phyloP scores from a whole-genome alignment of 2,888 invertebrate species.

The Eupelmus urozonus region DNA sequence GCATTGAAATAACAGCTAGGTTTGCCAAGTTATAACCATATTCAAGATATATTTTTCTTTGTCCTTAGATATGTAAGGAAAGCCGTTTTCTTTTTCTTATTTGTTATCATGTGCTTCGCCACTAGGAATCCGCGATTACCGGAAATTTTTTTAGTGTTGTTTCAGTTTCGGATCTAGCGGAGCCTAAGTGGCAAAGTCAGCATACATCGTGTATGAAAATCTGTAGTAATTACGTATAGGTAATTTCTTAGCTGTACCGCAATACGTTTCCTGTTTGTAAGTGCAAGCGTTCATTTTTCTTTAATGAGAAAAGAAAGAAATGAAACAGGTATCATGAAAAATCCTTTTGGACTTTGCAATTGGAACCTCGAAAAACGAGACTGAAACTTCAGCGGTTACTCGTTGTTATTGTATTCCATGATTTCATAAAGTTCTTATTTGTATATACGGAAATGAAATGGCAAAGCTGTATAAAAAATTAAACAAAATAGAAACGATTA shows the following conservation, averaged over 20 bases:
- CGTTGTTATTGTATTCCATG: slow-evolving; percentile 42
- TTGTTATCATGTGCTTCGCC: slow-evolving; percentile 47
- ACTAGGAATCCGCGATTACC: slow-evolving; percentile 15
- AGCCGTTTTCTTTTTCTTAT: slow-evolving; percentile 13
- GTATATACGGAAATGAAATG: slow-evolving; percentile 49
- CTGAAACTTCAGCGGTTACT: slow-evolving; percentile 49
- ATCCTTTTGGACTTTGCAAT: slow-evolving; percentile 38
- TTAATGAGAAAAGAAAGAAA: not conserved
- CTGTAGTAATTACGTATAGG: slow-evolving; percentile 23
- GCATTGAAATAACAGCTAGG: slow-evolving; percentile 58
- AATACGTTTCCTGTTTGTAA: slow-evolving; percentile 38
- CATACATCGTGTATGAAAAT: slow-evolving; percentile 5
- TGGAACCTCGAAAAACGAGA: slow-evolving; percentile 53
- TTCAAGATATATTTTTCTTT: slow-evolving; percentile 48
- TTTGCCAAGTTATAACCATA: slow-evolving; percentile 57
- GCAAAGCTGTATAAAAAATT: slow-evolving; percentile 53
- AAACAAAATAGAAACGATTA: slow-evolving; percentile 44
- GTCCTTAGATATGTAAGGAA: slow-evolving; percentile 11
- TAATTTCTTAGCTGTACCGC: slow-evolving; percentile 35
- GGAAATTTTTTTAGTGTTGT: slow-evolving; percentile 50
- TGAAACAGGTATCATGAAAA: not conserved
- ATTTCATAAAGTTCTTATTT: slow-evolving; percentile 49
- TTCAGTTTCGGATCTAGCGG: slow-evolving; percentile 13
- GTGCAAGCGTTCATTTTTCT: not conserved
- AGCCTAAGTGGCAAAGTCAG: slow-evolving; percentile 33